phyloP scores from a whole-genome alignment of 2,113 vertebrate species.

The Jacana jacana region DNA sequence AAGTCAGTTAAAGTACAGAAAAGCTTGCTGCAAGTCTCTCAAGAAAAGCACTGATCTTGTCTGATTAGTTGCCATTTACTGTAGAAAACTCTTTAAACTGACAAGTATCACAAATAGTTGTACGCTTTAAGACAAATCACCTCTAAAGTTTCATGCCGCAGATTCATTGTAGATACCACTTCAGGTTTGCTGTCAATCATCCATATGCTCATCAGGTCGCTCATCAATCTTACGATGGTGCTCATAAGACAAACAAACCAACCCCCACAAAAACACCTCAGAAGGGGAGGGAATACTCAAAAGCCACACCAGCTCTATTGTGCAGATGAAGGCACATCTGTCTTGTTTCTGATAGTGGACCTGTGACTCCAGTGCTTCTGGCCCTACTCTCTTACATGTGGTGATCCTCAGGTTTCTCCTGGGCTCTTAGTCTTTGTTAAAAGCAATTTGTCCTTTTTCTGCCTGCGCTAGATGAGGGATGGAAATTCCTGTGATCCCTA shows the following conservation, averaged over 20 bases:
- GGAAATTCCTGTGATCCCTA: neutral
- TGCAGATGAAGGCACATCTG: neutral
- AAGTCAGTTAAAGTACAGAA: neutral
- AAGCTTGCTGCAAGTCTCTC: neutral
- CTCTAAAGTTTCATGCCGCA: neutral
- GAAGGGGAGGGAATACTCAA: neutral
- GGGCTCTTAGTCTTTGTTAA: neutral
- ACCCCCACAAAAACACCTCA: neutral
- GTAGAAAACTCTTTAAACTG: neutral
- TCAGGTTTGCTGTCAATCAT: neutral
- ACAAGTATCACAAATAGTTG: neutral
- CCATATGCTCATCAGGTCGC: neutral
- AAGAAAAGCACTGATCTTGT: neutral
- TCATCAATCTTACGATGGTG: neutral
- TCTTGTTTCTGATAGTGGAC: neutral
- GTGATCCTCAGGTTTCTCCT: neutral
- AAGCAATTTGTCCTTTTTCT: neutral
- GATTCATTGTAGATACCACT: neutral
- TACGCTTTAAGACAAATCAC: neutral
- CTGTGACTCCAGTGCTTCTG: neutral
- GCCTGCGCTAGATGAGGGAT: neutral
- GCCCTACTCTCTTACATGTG: accelerated
- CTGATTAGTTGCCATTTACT: neutral
- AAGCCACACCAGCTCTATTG: neutral
- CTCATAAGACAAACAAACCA: neutral